These are phyloP conservation scores for Augochlora pura DNA, from an alignment of 1,140 invertebrate genomes.

Conservation along the genomic window DNA sequence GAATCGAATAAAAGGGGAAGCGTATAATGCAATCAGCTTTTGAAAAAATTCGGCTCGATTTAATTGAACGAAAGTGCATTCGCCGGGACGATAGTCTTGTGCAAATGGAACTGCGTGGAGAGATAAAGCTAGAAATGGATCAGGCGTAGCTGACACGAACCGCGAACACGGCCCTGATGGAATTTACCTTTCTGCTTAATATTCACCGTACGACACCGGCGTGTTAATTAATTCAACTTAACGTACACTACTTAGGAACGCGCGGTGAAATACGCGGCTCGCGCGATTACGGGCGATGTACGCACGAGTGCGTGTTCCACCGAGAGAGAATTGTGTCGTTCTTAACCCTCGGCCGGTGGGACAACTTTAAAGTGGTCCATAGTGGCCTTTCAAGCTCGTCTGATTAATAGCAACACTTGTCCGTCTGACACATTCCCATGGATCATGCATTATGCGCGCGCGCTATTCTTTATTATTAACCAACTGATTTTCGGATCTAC, in stretches of 20 bases:
- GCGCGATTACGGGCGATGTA: constrained; percentile 44
- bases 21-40: not conserved
- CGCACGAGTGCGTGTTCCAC: constrained; percentile 4
- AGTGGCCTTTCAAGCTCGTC: not conserved
- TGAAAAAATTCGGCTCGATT: not conserved
- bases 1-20: no score
- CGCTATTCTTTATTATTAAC: no score
- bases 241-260: constrained; percentile 34
- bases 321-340: constrained; percentile 1
- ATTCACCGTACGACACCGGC: constrained; percentile 54
- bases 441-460: no score
- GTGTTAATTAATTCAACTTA: constrained; percentile 66
- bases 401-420: constrained; percentile 6
- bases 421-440: not conserved
- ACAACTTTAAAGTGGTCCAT: not conserved
- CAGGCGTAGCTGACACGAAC: not conserved
- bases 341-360: not conserved
- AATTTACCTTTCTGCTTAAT: constrained; percentile 58
- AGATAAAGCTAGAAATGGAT: not conserved
- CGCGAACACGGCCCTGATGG: constrained; percentile 23
- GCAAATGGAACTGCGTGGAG: no score
- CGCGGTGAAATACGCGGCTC: constrained; percentile 1
- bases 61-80: no score
- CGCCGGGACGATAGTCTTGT: no score
- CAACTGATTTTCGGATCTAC: no score